Evolutionary conservation across 37 sponge, comb jelly and placozoan genomes (phyloP).

Genomic region (Spongilla lacustris): DNA sequence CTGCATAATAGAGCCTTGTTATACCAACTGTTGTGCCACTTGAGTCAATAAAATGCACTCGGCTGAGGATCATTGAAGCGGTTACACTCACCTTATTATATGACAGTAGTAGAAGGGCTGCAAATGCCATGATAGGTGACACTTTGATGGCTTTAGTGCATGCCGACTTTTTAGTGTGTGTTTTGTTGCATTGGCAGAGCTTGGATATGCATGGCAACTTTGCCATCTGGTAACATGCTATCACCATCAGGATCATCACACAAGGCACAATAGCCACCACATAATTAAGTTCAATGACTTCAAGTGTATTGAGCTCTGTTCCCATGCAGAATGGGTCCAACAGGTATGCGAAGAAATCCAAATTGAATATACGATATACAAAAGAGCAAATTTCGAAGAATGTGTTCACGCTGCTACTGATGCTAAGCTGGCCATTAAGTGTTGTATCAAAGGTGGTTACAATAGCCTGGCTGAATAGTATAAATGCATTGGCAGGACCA

Average conservation of each 20-base stretch:
- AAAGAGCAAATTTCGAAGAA: constrained; percentile 7
- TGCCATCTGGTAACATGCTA: not conserved
- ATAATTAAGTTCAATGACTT: constrained; percentile 23
- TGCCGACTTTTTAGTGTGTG: not conserved
- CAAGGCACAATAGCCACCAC: constrained; percentile 51
- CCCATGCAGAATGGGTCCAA: constrained; percentile 38
- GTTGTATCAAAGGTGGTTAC: constrained; percentile 6
- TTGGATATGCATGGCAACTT: too few relatives aligned
- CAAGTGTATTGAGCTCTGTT: constrained; percentile 4
- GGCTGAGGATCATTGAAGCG: constrained; percentile 36
- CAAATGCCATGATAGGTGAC: constrained; percentile 45
- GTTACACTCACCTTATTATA: constrained; percentile 44
- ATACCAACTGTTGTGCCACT: not conserved
- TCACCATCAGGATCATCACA: constrained; percentile 24
- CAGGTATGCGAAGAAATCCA: constrained; percentile 57
- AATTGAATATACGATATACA: constrained; percentile 43
- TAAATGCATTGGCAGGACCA: constrained; percentile 48
- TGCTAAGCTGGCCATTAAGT: constrained; percentile 6
- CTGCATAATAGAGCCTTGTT: constrained; percentile 24
- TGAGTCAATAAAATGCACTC: not conserved
- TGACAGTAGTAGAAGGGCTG: constrained; percentile 54
- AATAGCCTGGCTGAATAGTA: constrained; percentile 33
- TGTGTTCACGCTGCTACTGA: not conserved
- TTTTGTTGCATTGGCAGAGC: not conserved
- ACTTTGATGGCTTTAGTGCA: not conserved